Evolutionary conservation across 2,888 invertebrate genomes (phyloP), one percentile per base, ranked within the genome.

Genomic region (Plusia festucae): DNA sequence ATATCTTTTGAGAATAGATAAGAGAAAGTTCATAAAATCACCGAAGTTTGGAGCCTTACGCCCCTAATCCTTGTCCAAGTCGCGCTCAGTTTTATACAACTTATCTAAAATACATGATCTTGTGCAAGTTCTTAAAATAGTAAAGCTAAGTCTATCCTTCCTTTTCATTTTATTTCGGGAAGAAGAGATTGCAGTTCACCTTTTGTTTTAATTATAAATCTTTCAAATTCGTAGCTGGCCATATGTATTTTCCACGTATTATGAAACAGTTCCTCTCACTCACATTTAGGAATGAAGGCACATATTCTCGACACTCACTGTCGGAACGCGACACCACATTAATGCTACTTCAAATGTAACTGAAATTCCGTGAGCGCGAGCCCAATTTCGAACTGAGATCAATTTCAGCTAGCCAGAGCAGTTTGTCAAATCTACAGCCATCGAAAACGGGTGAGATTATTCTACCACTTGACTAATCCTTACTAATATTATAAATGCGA

Each of bases 21-120:
- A 85, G 83, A 80, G 84, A 83, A 87, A 87, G 87, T 87, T 88
- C 84, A 88, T 82, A 86, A 85, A 84, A 86, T 82, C 78, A 79
- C 53, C 71, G 66, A 88, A 89, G 85, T 88, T 89, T 78, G 71
- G 82, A 86, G 87, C 86, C 85, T 81, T 85, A 78, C 74, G 62
- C 73, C 78, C 82, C 73, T 86, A 88, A 90, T 86, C 86, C 86
- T 77, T 80, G 76, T 74, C 83, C 83, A 82, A 85, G 85, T 84
- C 84, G 81, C 82, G 82, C 73, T 72, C 77, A 81, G 85, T 87
- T 87, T 87, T 82, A 82, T 78, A 82, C 77, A 85, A 88, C 83
- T 87, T 85, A 82, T 78, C 60, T 74, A 54, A 60, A 76, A 85
- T 83, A 83, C 85, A 85, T 82, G 76, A 81, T 82, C 84, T 82